Conservation (phyloP, 2,113 vertebrate genomes). For the Rhinopomastus cyanomelas region DNA sequence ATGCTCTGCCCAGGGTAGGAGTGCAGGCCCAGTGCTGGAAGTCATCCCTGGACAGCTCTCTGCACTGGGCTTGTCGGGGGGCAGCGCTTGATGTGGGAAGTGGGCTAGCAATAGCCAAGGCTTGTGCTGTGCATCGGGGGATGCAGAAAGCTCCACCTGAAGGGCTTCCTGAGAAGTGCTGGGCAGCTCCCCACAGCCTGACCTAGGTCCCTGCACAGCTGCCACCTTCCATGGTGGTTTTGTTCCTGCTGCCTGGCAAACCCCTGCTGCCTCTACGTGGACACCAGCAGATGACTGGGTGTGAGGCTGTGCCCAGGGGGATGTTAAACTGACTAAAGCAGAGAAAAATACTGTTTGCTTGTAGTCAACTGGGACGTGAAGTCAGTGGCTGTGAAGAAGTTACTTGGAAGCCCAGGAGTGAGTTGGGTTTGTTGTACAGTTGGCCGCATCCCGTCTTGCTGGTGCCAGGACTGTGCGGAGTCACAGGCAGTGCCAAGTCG, state of each 20-base stretch:
- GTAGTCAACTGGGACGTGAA: background rate
- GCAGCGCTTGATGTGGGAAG: background rate
- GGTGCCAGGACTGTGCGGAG: rapidly evolving
- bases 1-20: rapidly evolving
- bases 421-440: background rate
- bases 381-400: background rate
- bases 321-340: background rate
- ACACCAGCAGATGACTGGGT: background rate
- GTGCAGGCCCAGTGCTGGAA: background rate
- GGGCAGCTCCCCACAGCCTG: background rate
- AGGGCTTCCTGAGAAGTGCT: too few species aligned
- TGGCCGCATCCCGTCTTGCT: background rate
- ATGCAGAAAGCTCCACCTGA: too few species aligned
- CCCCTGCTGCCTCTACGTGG: rapidly evolving
- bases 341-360: background rate
- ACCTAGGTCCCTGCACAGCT: background rate
- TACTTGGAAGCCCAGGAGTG: background rate
- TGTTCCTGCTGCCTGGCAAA: too few species aligned
- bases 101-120: background rate
- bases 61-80: background rate
- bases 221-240: too few species aligned
- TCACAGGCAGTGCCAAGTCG: background rate
- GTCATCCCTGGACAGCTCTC: background rate
- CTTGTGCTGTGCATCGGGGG: too few species aligned
- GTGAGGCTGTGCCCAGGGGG: background rate